These are phyloP conservation scores for Listrodromus nycthemerus DNA, from an alignment of 2,888 invertebrate species.

Conservation along the genomic window DNA sequence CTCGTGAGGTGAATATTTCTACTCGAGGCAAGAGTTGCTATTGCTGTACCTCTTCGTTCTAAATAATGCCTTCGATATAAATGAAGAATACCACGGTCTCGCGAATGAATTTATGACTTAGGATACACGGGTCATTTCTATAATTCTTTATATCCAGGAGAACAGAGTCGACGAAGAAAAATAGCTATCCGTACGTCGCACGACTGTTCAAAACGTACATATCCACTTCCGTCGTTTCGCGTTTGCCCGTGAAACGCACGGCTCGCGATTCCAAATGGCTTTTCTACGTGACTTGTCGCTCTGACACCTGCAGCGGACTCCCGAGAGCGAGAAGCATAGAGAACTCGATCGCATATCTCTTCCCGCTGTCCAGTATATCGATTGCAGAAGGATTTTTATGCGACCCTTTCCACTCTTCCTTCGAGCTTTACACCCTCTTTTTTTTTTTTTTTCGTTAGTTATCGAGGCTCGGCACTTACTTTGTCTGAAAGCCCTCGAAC, in stretches of 20 bases:
- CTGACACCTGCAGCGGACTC: slow-evolving; percentile 29
- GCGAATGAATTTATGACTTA: neutral
- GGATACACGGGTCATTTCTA: neutral
- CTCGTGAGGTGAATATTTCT: neutral
- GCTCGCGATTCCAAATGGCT: slow-evolving; percentile 68
- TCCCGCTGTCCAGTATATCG: slow-evolving; percentile 53
- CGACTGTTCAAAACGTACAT: slow-evolving; percentile 53
- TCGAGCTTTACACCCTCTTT: neutral
- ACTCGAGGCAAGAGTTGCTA: neutral
- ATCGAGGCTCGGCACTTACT: slow-evolving; percentile 88
- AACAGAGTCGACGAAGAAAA: slow-evolving; percentile 42
- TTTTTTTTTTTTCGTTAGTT: neutral
- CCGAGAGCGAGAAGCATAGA: slow-evolving; percentile 35
- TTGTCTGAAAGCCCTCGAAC: slow-evolving; percentile 97
- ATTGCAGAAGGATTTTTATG: slow-evolving; percentile 39
- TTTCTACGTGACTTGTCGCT: slow-evolving; percentile 68
- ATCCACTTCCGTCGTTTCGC: slow-evolving; percentile 44
- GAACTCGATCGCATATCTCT: slow-evolving; percentile 39
- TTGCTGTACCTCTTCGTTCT: neutral
- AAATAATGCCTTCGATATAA: neutral
- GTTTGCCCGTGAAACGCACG: slow-evolving; percentile 55
- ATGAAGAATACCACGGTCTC: neutral
- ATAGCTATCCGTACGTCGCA: slow-evolving; percentile 29
- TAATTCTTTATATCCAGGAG: slow-evolving; percentile 33
- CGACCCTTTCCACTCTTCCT: neutral